Evolutionary conservation across 2,797 vertebrate genomes (phyloP).

Genomic region (Taeniopygia guttata): DNA sequence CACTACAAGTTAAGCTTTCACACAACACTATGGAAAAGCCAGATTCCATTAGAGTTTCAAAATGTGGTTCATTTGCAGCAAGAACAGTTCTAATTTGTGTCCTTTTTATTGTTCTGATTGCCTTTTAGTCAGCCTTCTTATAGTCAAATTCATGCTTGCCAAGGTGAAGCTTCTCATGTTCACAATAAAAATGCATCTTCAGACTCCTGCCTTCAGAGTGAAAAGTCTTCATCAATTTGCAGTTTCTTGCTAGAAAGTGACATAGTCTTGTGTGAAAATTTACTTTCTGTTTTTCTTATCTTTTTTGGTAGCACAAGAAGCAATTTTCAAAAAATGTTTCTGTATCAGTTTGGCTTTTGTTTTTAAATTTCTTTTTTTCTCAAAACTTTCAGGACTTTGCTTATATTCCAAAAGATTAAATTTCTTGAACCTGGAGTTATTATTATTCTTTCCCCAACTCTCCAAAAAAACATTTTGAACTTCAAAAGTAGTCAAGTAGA

Average conservation of each 20-base stretch:
- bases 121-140: not conserved
- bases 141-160: not conserved
- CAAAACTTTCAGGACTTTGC: not conserved
- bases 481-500: not conserved
- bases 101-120: constrained; percentile 19
- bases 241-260: not conserved
- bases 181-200: not conserved
- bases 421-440: not conserved
- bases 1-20: constrained; percentile 18
- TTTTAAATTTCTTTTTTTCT: not conserved
- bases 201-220: not conserved
- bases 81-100: not conserved
- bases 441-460: not conserved
- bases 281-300: not conserved
- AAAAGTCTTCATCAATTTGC: not conserved
- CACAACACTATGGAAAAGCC: not conserved
- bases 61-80: not conserved
- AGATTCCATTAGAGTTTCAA: constrained; percentile 19
- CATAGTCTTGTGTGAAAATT: not conserved
- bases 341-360: not conserved
- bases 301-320: not conserved
- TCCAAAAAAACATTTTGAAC: not conserved
- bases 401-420: not conserved
- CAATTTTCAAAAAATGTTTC: not conserved
- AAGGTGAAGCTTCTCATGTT: not conserved